Evolutionary conservation across 2,113 vertebrate genomes (phyloP).

Genomic region (Notarius lentiginosus): DNA sequence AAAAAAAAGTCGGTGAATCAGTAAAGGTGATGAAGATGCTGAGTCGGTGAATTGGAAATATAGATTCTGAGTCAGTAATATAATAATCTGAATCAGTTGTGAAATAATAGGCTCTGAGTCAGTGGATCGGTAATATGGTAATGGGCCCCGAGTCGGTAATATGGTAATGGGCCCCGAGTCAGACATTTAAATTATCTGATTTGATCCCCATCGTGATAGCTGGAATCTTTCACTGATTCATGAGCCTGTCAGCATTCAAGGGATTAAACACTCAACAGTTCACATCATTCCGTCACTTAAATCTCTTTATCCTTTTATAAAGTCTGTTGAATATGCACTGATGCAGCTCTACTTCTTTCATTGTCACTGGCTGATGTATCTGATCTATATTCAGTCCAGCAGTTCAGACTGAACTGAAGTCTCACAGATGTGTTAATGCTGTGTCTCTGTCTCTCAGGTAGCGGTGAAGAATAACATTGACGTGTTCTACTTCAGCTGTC

Average conservation of each 20-base stretch:
- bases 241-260: too few relatives aligned
- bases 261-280: neutral
- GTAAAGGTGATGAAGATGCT: neutral
- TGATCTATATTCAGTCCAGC: neutral
- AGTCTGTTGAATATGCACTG: neutral
- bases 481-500: constrained; percentile 98
- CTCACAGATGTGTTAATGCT: neutral
- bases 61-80: neutral
- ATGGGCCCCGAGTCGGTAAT: neutral
- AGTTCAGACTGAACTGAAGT: neutral
- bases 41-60: neutral
- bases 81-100: neutral
- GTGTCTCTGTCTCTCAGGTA: constrained; percentile 76
- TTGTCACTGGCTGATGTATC: too few relatives aligned
- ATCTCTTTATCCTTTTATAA: neutral
- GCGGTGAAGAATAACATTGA: constrained; percentile 99
- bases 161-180: neutral
- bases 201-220: too few relatives aligned
- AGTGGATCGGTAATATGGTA: neutral
- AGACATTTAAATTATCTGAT: too few relatives aligned
- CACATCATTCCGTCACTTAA: neutral
- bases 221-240: too few relatives aligned
- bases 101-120: neutral
- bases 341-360: neutral
- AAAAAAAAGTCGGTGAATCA: too few relatives aligned